A percentile compares a stretch with the other conserved stretches of the same genome.
Conservation (phyloP, 2,113 vertebrate genomes). For the Pongo pygmaeus region DNA sequence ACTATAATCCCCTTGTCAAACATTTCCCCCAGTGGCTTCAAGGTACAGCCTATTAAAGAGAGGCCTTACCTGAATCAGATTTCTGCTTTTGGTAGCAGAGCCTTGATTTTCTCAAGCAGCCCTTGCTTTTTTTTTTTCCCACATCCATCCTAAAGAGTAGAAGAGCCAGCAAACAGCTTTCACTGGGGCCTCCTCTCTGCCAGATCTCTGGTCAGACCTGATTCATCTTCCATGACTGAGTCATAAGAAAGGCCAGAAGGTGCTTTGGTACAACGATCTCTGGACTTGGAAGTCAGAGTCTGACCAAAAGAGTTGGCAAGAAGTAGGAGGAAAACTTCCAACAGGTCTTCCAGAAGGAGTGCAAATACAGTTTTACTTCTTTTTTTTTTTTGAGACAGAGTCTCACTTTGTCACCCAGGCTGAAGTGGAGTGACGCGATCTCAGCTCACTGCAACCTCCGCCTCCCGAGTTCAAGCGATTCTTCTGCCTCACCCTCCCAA, state of each 20-base stretch:
- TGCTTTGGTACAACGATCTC: slow-evolving; percentile 35
- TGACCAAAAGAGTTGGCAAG: slow-evolving; percentile 55
- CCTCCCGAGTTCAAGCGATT: no score
- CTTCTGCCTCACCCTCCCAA: no score
- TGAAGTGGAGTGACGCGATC: no score
- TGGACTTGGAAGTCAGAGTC: slow-evolving; percentile 58
- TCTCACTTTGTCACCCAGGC: no score
- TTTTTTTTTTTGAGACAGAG: no score
- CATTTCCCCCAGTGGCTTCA: not conserved
- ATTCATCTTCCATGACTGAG: slow-evolving; percentile 58
- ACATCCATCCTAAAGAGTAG: not conserved
- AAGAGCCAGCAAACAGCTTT: slow-evolving; percentile 3
- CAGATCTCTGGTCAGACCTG: slow-evolving; percentile 26
- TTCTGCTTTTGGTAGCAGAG: not conserved
- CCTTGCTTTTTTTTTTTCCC: slow-evolving; percentile 21
- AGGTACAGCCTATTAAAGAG: not conserved
- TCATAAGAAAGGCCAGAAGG: slow-evolving; percentile 52
- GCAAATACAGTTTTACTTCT: not conserved
- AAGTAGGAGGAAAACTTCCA: slow-evolving; percentile 53
- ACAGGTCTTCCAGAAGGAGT: slow-evolving; percentile 30
- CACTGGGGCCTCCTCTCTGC: not conserved
- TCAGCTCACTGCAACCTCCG: no score
- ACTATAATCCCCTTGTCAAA: not conserved
- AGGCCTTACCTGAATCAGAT: not conserved
- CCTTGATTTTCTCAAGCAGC: not conserved